Evolutionary conservation across 2,797 vertebrate species (phyloP).

Genomic region (Alfaro cultratus): DNA sequence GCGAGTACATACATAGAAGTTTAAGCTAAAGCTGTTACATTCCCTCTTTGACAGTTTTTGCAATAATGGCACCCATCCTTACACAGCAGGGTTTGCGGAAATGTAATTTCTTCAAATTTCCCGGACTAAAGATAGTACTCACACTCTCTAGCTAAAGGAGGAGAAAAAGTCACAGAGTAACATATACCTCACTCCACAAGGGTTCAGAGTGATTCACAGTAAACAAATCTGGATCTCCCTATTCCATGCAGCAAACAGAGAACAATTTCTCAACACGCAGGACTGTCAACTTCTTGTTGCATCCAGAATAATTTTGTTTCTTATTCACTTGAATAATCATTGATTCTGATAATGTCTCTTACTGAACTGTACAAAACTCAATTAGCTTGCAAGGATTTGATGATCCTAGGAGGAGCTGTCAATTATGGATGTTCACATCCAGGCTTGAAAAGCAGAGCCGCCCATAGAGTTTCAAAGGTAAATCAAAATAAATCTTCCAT

Average conservation of each 20-base stretch:
- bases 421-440: not conserved
- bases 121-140: not conserved
- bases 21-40: not conserved
- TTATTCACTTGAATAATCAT: not conserved
- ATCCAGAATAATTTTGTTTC: not conserved
- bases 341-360: not conserved
- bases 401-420: not conserved
- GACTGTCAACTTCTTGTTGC: not conserved
- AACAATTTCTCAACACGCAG: not conserved
- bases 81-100: not conserved
- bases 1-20: not conserved
- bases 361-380: not conserved
- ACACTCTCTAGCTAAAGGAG: not conserved
- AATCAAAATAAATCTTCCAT: slow-evolving; percentile 25
- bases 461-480: not conserved
- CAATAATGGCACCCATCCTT: not conserved
- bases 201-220: not conserved
- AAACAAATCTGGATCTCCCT: not conserved
- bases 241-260: not conserved
- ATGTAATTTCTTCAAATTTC: not conserved
- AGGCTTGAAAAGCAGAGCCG: slow-evolving; percentile 6
- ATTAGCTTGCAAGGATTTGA: not conserved
- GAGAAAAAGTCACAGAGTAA: not conserved
- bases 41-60: not conserved
- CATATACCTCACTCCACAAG: not conserved